phyloP scores from a whole-genome alignment of 2,888 invertebrate genomes.

The Macrophya annulata region DNA sequence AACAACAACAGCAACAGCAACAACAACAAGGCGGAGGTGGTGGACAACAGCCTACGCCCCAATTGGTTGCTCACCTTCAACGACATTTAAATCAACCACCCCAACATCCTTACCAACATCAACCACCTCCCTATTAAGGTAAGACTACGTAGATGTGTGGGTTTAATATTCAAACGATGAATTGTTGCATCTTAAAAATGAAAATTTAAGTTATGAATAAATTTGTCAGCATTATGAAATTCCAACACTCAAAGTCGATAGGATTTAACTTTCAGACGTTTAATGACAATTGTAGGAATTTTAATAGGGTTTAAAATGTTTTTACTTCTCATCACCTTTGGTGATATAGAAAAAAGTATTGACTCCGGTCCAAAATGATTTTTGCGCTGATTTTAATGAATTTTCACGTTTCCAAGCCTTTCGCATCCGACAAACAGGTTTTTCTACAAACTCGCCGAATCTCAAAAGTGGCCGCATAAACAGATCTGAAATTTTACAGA shows the following conservation, averaged over 20 bases:
- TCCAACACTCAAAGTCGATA: neutral
- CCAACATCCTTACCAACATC: slow-evolving; percentile 82
- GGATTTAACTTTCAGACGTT: neutral
- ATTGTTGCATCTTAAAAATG: neutral
- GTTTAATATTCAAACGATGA: neutral
- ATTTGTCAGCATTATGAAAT: neutral
- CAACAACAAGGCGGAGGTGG: slow-evolving; percentile 72
- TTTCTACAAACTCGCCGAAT: too few species aligned
- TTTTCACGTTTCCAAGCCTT: too few species aligned
- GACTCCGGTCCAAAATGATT: too few species aligned
- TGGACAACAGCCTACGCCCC: slow-evolving; percentile 82
- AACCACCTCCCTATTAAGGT: slow-evolving; percentile 82
- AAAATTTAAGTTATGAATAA: neutral
- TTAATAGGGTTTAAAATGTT: neutral
- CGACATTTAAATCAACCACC: slow-evolving; percentile 82
- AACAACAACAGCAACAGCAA: slow-evolving; percentile 81
- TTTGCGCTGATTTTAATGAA: too few species aligned
- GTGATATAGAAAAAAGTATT: too few species aligned
- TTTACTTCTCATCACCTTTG: too few species aligned
- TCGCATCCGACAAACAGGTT: too few species aligned
- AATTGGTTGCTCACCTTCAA: slow-evolving; percentile 85
- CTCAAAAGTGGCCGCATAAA: too few species aligned
- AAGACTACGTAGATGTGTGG: neutral
- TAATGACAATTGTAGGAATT: neutral
- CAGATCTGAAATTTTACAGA: too few species aligned